These are phyloP conservation scores for Steinernema carpocapsae DNA, from an alignment of 2,888 invertebrate genomes.

Conservation along the genomic window DNA sequence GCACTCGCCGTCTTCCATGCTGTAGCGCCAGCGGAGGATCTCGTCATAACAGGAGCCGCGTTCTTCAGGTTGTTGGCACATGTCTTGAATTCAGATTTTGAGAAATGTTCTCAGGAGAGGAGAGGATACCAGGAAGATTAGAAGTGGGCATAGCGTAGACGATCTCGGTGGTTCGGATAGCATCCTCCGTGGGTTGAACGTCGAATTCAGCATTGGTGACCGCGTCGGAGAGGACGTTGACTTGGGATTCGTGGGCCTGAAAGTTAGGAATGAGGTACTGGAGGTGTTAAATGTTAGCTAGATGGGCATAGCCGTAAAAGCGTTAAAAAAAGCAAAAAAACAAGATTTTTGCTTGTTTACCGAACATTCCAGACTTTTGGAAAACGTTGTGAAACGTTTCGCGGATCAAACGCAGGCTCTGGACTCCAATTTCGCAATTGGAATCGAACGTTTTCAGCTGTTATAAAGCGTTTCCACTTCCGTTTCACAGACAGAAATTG, in stretches of 20 bases:
- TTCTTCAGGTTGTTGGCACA: conserved; percentile 63
- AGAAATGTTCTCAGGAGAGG: not conserved
- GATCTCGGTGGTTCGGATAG: not conserved
- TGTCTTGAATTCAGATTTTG: conserved; percentile 49
- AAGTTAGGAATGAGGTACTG: too few species aligned
- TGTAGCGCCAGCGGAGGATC: conserved; percentile 72
- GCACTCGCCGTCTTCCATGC: conserved; percentile 76
- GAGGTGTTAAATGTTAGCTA: too few species aligned
- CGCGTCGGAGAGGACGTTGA: conserved; percentile 2
- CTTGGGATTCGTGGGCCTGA: not conserved
- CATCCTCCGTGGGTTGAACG: not conserved
- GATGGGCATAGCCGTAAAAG: too few species aligned
- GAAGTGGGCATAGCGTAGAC: conserved; percentile 31
- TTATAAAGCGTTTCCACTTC: too few species aligned
- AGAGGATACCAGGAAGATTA: conserved; percentile 16
- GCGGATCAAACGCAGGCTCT: too few species aligned
- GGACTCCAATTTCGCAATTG: too few species aligned
- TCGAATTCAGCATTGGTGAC: not conserved
- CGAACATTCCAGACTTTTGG: too few species aligned
- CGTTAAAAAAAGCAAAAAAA: too few species aligned
- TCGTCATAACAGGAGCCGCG: conserved; percentile 62
- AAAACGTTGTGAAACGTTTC: too few species aligned
- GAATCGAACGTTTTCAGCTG: too few species aligned
- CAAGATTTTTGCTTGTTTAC: too few species aligned
- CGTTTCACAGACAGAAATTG: too few species aligned